Evolutionary conservation across 2,888 invertebrate genomes (phyloP), one percentile per base, ranked within the genome.

Genomic region (Ptilodon capucinus): DNA sequence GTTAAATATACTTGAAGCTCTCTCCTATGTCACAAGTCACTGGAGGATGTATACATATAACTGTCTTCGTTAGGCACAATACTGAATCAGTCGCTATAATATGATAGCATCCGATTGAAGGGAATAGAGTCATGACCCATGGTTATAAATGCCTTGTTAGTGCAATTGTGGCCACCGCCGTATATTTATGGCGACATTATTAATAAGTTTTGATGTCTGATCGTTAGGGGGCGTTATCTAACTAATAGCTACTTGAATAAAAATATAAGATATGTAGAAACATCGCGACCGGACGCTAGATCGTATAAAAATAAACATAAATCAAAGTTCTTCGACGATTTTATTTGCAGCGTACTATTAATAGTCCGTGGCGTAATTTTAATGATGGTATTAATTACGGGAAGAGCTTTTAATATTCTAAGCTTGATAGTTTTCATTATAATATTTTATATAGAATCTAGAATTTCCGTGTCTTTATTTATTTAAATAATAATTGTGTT

Each of bases 101-200:
- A 54, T 55, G 65, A 71, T 71, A 68, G 48, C 56, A 68, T 72
- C 66, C 66, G 64, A 72, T 68, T 67, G 70, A 68, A 69, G 60
- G 64, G 64, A 75, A 73, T 67, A 67, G 64, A 71, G 74, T 71
- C 74, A 71, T 78, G 79, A 75, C 71, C 74, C 61, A 65, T 62
- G 69, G 67, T 66, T 70, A 67, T 74, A 71, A 72, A 73, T 60
- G 61, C 76, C 77, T 81, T 77, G 80, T 84, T 83, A 82, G 77
- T 67, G 68, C 76, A 63, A 78, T 81, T 81, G 80, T 81, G 59
- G 63, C 5, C 11, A 5, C 28, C 28, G 11, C n/a, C 17, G 38
- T 19, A 19, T 19, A 19, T 38, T 14, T 16, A 38, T 19, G 11
- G 16, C 17, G 28, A 28, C 28, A 28, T 28, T 28, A 28, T 23